Base-by-base conservation (phyloP, 2,797 vertebrate species). In the Protonibea diacanthus region DNA sequence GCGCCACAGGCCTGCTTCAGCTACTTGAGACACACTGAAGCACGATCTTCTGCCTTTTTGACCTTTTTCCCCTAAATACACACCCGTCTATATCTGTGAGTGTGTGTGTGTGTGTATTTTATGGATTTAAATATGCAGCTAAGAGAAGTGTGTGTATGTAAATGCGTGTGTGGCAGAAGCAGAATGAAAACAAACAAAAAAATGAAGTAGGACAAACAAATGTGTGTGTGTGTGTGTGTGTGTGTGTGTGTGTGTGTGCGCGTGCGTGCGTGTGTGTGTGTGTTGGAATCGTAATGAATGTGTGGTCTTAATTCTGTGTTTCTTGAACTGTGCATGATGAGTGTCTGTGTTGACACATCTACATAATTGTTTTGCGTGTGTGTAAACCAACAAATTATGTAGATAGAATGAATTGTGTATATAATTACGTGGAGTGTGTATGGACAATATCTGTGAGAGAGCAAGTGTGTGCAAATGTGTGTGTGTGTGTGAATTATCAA, bases 241-340 rank as follows among this genome's bases (percentile, higher is more conserved):
- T 60, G 55, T 61, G 25, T 38, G 17, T 66, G 74, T 61, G 66
- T 71, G 21, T 57, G 67, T 55, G 45, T n/a, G 25, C 20, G 17
- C 18, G 44, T 42, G 33, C 42, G 5, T 42, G 20, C 42, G 5
- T 40, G 60, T n/a, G 57, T 44, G 52, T 47, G 60, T 52, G 64
- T 42, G 63, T n/a, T 63, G 51, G 59, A 47, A 77, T 27, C 84
- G 60, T 59, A 66, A 60, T 69, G 57, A 38, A 51, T 74, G 71
- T 80, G 73, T 74, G 75, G 61, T 76, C 68, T 45, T 68, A 45
- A 27, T 57, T 61, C 61, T 15, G 61, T 81, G 86, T 81, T 73
- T 80, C 63, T 67, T 90, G 83, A 87, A 84, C 74, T 84, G 83
- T 82, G 81, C 61, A 78, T 81, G 81, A 86, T 75, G 61, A 75